These are phyloP conservation scores for Trileptium ribeirensis DNA, from an alignment of 2,888 invertebrate genomes.

Conservation along the genomic window DNA sequence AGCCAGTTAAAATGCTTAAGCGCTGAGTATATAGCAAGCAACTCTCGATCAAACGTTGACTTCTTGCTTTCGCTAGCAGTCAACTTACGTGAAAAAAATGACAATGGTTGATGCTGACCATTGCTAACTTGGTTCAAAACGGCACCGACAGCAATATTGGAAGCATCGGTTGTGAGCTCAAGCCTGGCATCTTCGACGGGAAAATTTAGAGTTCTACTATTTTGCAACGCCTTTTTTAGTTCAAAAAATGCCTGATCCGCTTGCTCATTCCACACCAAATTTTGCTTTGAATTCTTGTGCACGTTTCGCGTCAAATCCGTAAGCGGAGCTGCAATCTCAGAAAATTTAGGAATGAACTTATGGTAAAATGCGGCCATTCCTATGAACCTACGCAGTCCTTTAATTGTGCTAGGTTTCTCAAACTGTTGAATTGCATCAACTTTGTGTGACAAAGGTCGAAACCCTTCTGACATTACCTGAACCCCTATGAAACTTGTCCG, in stretches of 20 bases:
- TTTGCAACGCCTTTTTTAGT: too few species aligned
- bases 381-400: neutral
- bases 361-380: neutral
- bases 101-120: too few species aligned
- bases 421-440: neutral
- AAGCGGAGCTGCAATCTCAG: neutral
- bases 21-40: neutral
- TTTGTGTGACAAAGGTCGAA: neutral
- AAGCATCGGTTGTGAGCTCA: too few species aligned
- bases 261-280: too few species aligned
- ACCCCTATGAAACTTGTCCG: neutral
- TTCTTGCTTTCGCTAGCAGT: neutral
- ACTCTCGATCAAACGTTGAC: neutral
- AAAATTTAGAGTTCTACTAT: too few species aligned
- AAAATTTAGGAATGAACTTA: neutral
- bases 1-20: neutral
- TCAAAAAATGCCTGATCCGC: too few species aligned
- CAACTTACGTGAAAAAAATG: too few species aligned
- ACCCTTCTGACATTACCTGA: neutral
- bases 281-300: neutral
- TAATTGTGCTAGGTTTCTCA: neutral
- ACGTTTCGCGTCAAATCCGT: neutral
- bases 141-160: too few species aligned
- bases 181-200: too few species aligned
- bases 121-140: too few species aligned